Base-by-base conservation (phyloP, 2,113 vertebrate genomes). In the Rhinopomastus cyanomelas region DNA sequence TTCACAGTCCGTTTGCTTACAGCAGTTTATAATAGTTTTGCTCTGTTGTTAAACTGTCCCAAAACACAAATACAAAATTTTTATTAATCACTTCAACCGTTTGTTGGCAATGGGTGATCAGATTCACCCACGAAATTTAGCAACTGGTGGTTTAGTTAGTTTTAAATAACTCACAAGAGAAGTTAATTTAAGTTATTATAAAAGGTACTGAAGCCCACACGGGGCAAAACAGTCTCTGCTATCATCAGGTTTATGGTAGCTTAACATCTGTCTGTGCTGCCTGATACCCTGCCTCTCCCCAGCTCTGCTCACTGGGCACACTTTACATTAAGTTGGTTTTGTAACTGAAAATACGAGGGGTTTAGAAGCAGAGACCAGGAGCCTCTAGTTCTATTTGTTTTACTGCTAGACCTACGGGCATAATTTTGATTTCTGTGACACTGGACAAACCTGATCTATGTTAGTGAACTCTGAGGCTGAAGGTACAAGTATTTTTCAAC, bases 341-440 rank as follows among this genome's bases (percentile, higher is more conserved):
- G 36, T 60, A 87, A 80, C 82, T 60, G 30, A 85, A 91, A 78
- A 48, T 61, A 53, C 3, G 2, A 82, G 30, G 18, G 30, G 19
- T 91, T 91, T 82, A 23, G 81, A 85, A 85, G 66, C 68, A 75
- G 39, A 46, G 73, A 69, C n/a, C 61, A 78, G 73, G 74, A 92
- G 36, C 36, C 30, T 85, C 44, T 66, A 65, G 61, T 69, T 82
- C 74, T 55, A 60, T 67, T 82, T 83, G 72, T 21, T 86, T 90
- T 82, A 60, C 65, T 72, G 57, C 42, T 55, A 44, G 57, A 90
- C 53, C 52, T 72, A 7, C 30, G 9, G 51, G 51, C 2, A 1
- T 61, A 86, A 65, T 84, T 92, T 72, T 69, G 69, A 62, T 91
- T 82, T 93, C 71, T 87, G 51, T 79, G 59, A 71, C 59, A 51